Conservation (phyloP, 2,797 vertebrate genomes). For the Bovichtus variegatus region DNA sequence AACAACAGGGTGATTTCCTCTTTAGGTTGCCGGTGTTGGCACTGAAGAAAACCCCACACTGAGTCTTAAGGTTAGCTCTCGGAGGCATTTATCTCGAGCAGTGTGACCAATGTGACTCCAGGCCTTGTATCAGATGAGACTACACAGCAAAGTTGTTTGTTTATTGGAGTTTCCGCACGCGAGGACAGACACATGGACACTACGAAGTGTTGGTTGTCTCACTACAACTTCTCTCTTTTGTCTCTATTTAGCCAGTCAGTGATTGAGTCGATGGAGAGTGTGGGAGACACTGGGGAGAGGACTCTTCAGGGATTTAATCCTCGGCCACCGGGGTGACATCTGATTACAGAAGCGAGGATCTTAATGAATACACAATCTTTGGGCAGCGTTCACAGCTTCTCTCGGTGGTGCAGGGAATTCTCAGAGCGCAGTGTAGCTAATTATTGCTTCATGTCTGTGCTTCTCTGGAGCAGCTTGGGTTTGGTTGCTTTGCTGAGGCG, state of each 20-base stretch:
- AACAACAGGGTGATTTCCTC: conserved; percentile 67
- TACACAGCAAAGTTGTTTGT: conserved; percentile 21
- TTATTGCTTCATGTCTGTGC: conserved; percentile 61
- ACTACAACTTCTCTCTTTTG: conserved; percentile 39
- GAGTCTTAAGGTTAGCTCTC: conserved; percentile 28
- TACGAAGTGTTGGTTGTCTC: conserved; percentile 19
- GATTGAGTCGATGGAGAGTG: conserved; percentile 19
- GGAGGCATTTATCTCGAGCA: conserved; percentile 55
- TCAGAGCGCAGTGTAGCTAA: conserved; percentile 58
- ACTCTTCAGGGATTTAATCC: conserved; percentile 46
- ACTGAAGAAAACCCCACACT: conserved; percentile 14
- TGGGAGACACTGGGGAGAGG: conserved; percentile 42
- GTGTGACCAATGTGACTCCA: conserved; percentile 31
- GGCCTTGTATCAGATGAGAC: conserved; percentile 37
- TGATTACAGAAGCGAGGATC: conserved; percentile 57
- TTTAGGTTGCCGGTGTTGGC: conserved; percentile 34
- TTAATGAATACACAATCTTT: conserved; percentile 69
- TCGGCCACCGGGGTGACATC: conserved; percentile 55
- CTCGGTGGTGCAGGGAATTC: conserved; percentile 48
- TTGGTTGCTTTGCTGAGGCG: conserved; percentile 52
- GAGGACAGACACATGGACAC: conserved; percentile 21
- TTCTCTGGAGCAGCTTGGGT: conserved; percentile 41
- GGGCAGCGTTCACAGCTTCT: conserved; percentile 44
- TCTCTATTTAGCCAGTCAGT: conserved; percentile 47
- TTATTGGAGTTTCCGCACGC: conserved; percentile 50